phyloP scores from a whole-genome alignment of 2,888 invertebrate species.

The Tinea pellionella region DNA sequence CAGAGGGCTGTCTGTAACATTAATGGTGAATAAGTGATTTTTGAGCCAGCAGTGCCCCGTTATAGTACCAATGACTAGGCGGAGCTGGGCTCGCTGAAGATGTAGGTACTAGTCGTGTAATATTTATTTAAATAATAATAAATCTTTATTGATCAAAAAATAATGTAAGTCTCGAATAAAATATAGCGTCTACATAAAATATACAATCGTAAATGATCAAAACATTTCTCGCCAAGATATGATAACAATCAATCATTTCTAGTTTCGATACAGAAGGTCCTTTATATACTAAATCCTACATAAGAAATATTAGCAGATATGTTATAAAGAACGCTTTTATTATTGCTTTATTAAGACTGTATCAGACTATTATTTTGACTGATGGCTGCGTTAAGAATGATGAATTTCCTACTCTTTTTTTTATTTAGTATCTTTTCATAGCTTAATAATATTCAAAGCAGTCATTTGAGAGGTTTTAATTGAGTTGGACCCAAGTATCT shows the following conservation, averaged over 20 bases:
- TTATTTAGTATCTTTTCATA: neutral
- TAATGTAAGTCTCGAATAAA: neutral
- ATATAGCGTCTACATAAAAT: neutral
- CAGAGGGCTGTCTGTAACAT: no score
- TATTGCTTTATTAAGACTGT: neutral
- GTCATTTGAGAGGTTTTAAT: neutral
- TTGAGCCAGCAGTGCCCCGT: no score
- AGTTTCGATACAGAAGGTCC: constrained; percentile 2
- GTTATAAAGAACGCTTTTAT: neutral
- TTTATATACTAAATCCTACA: neutral
- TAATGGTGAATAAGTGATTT: no score
- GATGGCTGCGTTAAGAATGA: neutral
- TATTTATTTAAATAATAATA: no score
- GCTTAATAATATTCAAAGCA: neutral
- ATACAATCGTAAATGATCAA: neutral
- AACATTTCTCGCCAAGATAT: neutral
- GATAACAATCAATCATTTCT: constrained; percentile 4
- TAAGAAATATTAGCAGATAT: neutral
- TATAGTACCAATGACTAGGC: no score
- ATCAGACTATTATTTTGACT: neutral
- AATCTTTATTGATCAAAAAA: neutral
- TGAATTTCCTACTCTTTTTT: neutral
- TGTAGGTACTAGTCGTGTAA: no score
- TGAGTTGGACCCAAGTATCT: no score
- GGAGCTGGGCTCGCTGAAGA: no score